phyloP scores from a whole-genome alignment of 2,888 invertebrate species.

The Drosophila macrospina region DNA sequence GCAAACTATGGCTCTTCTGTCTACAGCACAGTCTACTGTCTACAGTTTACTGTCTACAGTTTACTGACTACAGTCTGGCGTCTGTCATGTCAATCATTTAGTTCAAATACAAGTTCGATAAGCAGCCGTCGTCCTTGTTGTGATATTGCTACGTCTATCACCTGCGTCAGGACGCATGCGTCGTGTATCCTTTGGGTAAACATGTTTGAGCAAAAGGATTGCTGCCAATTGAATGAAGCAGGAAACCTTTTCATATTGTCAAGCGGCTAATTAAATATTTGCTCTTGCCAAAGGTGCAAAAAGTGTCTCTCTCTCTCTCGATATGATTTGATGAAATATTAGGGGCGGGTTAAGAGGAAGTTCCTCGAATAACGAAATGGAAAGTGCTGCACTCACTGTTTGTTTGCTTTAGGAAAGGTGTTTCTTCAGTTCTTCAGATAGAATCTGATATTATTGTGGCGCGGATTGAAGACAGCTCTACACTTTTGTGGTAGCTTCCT shows the following conservation, averaged over 20 bases:
- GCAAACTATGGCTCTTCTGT: slow-evolving; percentile 35
- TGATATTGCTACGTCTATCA: slow-evolving; percentile 61
- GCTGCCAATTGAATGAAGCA: slow-evolving; percentile 38
- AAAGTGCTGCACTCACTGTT: slow-evolving; percentile 25
- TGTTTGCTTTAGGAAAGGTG: slow-evolving; percentile 62
- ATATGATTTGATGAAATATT: slow-evolving; percentile 63
- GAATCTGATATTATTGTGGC: slow-evolving; percentile 43
- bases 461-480: not conserved
- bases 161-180: slow-evolving; percentile 71
- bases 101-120: slow-evolving; percentile 65
- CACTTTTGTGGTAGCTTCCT: slow-evolving; percentile 1
- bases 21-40: not conserved
- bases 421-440: slow-evolving; percentile 11
- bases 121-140: slow-evolving; percentile 56
- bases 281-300: slow-evolving; percentile 72
- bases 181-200: slow-evolving; percentile 68
- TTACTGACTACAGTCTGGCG: slow-evolving; percentile 17
- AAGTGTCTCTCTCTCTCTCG: slow-evolving; percentile 13
- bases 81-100: slow-evolving; percentile 54
- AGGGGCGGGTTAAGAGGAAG: slow-evolving; percentile 70
- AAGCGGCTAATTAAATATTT: slow-evolving; percentile 78
- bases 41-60: no score
- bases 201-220: slow-evolving; percentile 67
- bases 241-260: slow-evolving; percentile 56
- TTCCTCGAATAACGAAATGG: slow-evolving; percentile 45